A percentile compares a stretch with the other conserved stretches of the same genome.
phyloP scores from a whole-genome alignment of 2,888 invertebrate genomes.

The Pycnomerus fuliginosus region DNA sequence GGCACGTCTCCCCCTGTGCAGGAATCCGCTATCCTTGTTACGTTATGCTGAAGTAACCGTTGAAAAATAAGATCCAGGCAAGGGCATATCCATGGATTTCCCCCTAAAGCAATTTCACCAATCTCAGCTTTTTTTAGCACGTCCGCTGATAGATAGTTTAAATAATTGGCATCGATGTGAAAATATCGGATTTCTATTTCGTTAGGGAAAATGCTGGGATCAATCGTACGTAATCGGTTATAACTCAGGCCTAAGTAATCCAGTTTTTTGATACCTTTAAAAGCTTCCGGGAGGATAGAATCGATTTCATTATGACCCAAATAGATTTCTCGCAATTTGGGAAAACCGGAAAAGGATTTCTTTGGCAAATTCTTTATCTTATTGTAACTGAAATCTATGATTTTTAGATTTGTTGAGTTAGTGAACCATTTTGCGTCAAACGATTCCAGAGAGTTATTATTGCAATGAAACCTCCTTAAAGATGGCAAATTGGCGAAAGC shows the following conservation, averaged over 20 bases:
- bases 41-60: slow-evolving; percentile 29
- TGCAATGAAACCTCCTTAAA: slow-evolving; percentile 16
- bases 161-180: slow-evolving; percentile 31
- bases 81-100: slow-evolving; percentile 39
- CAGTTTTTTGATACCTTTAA: slow-evolving; percentile 29
- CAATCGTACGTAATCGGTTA: slow-evolving; percentile 31
- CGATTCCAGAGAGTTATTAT: slow-evolving; percentile 22
- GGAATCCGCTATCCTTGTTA: slow-evolving; percentile 14
- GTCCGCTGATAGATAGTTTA: slow-evolving; percentile 34
- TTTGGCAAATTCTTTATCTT: slow-evolving; percentile 19
- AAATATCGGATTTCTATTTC: slow-evolving; percentile 25
- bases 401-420: slow-evolving; percentile 22
- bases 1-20: slow-evolving; percentile 21
- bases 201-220: slow-evolving; percentile 30
- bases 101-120: slow-evolving; percentile 26
- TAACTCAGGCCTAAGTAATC: slow-evolving; percentile 32
- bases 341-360: slow-evolving; percentile 16
- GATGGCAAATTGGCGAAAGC: slow-evolving; percentile 23
- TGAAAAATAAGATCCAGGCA: slow-evolving; percentile 30
- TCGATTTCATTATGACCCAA: slow-evolving; percentile 30
- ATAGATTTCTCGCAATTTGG: slow-evolving; percentile 19
- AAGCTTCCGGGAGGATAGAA: slow-evolving; percentile 27
- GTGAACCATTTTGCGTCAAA: slow-evolving; percentile 28
- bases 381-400: slow-evolving; percentile 26
- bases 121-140: slow-evolving; percentile 29